A percentile compares a stretch with the other conserved stretches of the same genome.
Conservation (phyloP, 2,797 vertebrate genomes). For the Heterohyrax brucei region DNA sequence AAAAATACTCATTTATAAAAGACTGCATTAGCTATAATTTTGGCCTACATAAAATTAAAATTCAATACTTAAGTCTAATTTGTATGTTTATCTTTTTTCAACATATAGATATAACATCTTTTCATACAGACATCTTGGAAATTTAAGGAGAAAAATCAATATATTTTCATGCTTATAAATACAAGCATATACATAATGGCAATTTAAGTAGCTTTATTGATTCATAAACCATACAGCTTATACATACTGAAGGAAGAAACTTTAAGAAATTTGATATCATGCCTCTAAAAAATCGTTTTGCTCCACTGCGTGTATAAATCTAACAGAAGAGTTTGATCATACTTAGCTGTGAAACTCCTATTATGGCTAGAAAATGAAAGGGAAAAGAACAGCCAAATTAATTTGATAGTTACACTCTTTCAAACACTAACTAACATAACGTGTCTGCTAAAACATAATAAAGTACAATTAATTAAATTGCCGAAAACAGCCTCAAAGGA, state of each 20-base stretch:
- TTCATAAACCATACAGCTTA: slow-evolving; percentile 13
- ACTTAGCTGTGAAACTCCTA: slow-evolving; percentile 14
- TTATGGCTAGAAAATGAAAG: slow-evolving; percentile 40
- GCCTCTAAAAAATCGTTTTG: slow-evolving; percentile 13
- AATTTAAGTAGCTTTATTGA: slow-evolving; percentile 28
- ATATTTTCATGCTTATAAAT: not conserved
- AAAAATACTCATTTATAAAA: not conserved
- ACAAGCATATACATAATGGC: not conserved
- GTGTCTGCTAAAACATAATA: not conserved
- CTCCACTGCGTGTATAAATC: slow-evolving; percentile 47
- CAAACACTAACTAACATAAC: not conserved
- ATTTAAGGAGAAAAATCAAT: slow-evolving; percentile 45
- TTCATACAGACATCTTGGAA: slow-evolving; percentile 2
- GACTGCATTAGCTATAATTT: slow-evolving; percentile 28
- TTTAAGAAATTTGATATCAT: slow-evolving; percentile 41
- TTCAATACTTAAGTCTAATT: slow-evolving; percentile 24
- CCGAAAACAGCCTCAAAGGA: not conserved
- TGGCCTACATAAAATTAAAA: not conserved
- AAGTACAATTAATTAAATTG: not conserved
- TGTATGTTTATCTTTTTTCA: not conserved
- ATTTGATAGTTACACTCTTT: slow-evolving; percentile 3
- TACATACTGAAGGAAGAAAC: not conserved
- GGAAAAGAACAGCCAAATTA: not conserved
- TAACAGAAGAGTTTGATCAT: not conserved
- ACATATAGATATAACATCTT: not conserved